Percentiles rank a stretch among this genome's conserved stretches.
Evolutionary conservation across 2,888 invertebrate genomes (phyloP).

Genomic region (Phortica magna): DNA sequence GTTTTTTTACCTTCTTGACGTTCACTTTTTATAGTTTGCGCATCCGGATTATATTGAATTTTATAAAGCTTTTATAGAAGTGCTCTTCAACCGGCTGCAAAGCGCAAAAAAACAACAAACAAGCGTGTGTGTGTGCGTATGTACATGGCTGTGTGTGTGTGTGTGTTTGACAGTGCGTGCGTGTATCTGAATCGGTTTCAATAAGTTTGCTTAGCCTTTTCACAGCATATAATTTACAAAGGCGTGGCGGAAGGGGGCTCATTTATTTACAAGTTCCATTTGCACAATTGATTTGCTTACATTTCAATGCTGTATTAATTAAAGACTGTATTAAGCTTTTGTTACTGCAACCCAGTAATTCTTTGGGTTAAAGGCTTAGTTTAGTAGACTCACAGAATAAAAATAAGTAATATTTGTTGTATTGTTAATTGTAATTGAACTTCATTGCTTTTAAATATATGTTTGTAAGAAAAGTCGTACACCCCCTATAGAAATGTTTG

Average conservation of each 20-base stretch:
- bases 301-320: neutral
- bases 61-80: constrained; percentile 20
- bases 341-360: no score
- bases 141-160: neutral
- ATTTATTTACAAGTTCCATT: neutral
- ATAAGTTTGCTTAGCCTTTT: neutral
- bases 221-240: neutral
- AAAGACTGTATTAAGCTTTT: no score
- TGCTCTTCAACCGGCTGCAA: constrained; percentile 19
- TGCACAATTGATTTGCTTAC: neutral
- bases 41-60: constrained; percentile 7
- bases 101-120: neutral
- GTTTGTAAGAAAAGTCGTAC: no score
- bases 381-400: no score
- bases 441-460: neutral
- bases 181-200: constrained; percentile 32
- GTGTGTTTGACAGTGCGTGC: neutral
- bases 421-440: neutral
- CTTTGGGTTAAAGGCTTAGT: no score
- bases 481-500: neutral
- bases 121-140: neutral
- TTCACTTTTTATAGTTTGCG: constrained; percentile 21
- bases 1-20: neutral
- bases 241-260: neutral
- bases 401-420: no score